Percentiles rank a stretch among this genome's conserved stretches.
phyloP scores from a whole-genome alignment of 2,888 invertebrate genomes.

The Mechanitis messenoides region DNA sequence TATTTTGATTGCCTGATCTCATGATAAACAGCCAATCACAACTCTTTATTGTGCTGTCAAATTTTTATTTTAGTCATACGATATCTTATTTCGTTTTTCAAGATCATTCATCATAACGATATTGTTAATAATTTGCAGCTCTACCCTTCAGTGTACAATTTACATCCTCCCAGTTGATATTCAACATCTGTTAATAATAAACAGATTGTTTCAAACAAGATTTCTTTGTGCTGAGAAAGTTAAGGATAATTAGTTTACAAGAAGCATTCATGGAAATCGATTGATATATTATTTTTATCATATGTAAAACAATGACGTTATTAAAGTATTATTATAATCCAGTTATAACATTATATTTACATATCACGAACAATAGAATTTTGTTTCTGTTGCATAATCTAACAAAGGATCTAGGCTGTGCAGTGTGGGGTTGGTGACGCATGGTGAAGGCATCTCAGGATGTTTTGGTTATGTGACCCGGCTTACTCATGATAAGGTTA shows the following conservation, averaged over 20 bases:
- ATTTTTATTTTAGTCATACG: too few species aligned
- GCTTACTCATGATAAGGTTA: slow-evolving; percentile 34
- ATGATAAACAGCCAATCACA: too few species aligned
- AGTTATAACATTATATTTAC: slow-evolving; percentile 7
- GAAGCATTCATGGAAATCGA: slow-evolving; percentile 10
- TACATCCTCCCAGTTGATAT: slow-evolving; percentile 4
- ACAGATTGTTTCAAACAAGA: slow-evolving; percentile 16
- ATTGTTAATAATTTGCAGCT: too few species aligned
- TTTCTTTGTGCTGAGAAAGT: slow-evolving; percentile 26
- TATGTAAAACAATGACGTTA: too few species aligned
- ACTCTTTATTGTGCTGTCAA: too few species aligned
- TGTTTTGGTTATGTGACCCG: slow-evolving; percentile 34
- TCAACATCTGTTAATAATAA: slow-evolving; percentile 21
- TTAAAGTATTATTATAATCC: not conserved
- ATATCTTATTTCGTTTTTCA: too few species aligned
- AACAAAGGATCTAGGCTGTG: slow-evolving; percentile 37
- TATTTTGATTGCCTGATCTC: too few species aligned
- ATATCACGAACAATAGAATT: slow-evolving; percentile 9
- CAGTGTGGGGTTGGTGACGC: slow-evolving; percentile 27
- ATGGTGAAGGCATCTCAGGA: slow-evolving; percentile 28
- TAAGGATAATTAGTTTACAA: slow-evolving; percentile 13
- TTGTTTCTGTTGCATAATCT: slow-evolving; percentile 18
- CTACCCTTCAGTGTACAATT: too few species aligned
- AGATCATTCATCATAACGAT: too few species aligned
- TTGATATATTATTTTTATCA: not conserved